phyloP scores from a whole-genome alignment of 2,797 vertebrate species.

The Pangasius larnaudii region DNA sequence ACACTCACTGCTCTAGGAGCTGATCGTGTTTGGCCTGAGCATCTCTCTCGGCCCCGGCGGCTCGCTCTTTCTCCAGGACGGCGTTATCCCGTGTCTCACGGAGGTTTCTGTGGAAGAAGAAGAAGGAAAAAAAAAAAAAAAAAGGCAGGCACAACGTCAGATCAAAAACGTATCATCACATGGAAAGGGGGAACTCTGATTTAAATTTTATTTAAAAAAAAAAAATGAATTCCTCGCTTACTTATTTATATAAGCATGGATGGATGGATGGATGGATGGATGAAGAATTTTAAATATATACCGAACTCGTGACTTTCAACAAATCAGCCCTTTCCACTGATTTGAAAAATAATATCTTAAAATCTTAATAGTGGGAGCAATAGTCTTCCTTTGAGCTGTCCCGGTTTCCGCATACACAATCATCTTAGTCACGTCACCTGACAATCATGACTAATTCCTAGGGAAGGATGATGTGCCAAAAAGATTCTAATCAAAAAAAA shows the following conservation, averaged over 20 bases:
- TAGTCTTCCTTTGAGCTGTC: background rate
- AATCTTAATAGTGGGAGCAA: background rate
- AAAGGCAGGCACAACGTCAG: background rate
- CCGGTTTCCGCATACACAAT: background rate
- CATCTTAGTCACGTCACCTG: background rate
- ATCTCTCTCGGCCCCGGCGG: slow-evolving; percentile 83
- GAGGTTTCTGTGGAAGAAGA: slow-evolving; percentile 78
- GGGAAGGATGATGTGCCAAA: background rate
- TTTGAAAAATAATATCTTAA: too few species aligned
- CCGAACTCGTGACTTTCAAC: background rate
- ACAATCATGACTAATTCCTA: too few species aligned
- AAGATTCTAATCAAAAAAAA: background rate
- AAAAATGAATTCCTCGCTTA: background rate
- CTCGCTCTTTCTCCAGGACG: slow-evolving; percentile 89
- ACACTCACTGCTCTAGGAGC: slow-evolving; percentile 91
- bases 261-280: too few species aligned
- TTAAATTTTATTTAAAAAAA: background rate
- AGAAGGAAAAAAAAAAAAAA: slow-evolving; percentile 14
- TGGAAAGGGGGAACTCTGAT: too few species aligned
- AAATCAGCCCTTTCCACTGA: too few species aligned
- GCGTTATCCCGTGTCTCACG: slow-evolving; percentile 93
- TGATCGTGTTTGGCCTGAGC: slow-evolving; percentile 87
- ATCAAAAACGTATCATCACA: background rate
- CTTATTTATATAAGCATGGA: background rate
- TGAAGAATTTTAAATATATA: background rate